Percentiles rank a stretch among this genome's conserved stretches.
Conservation (phyloP, 2,888 invertebrate genomes). For the Mylabris sibirica region DNA sequence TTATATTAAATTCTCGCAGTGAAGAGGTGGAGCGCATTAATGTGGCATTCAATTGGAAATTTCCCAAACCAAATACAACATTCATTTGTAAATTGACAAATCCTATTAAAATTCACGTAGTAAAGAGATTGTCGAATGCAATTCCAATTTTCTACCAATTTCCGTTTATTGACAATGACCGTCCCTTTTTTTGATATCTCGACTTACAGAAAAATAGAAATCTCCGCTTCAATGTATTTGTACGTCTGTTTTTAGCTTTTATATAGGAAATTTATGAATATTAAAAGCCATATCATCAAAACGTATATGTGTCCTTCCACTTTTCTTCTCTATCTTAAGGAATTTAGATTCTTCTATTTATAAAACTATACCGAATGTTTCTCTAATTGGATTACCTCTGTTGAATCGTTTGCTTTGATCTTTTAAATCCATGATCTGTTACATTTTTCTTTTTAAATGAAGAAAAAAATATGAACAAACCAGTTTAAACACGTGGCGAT, state of each 20-base stretch:
- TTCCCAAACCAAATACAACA: neutral
- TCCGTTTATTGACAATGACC: neutral
- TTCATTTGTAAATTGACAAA: neutral
- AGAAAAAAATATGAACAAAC: conserved; percentile 12
- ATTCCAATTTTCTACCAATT: conserved; percentile 5
- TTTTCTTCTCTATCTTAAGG: neutral
- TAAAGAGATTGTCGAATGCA: conserved; percentile 1
- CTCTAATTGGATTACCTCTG: conserved; percentile 30
- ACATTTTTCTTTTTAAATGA: conserved; percentile 23
- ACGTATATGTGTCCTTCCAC: neutral
- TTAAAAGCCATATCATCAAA: neutral
- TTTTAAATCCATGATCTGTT: conserved; percentile 22
- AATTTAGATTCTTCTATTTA: neutral
- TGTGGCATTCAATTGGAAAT: neutral
- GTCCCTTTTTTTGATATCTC: neutral
- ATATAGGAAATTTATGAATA: too few species aligned
- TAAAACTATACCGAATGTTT: neutral
- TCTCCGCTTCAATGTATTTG: neutral
- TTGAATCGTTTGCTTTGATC: conserved; percentile 28
- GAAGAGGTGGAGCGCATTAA: neutral
- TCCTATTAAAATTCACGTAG: neutral
- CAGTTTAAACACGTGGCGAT: conserved; percentile 22
- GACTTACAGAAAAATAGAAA: too few species aligned
- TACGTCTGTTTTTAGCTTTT: neutral
- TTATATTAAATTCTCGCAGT: neutral